phyloP scores from a whole-genome alignment of 2,113 vertebrate genomes.

The Gnathonemus echidnorhynchus region DNA sequence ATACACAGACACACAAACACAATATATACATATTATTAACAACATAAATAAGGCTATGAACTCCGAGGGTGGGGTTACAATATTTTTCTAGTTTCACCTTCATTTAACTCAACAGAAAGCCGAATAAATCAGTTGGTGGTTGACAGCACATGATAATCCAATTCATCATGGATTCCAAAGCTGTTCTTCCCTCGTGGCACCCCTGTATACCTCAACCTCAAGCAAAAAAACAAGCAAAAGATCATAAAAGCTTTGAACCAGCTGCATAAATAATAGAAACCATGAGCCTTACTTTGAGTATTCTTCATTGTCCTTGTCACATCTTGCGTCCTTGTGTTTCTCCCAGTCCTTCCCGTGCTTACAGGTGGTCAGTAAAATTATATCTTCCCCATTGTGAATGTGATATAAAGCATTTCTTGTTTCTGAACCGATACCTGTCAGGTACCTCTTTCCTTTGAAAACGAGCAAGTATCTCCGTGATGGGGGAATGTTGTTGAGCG shows the following conservation, averaged over 20 bases:
- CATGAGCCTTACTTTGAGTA: conserved; percentile 64
- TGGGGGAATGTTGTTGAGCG: conserved; percentile 50
- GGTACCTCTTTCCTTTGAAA: conserved; percentile 71
- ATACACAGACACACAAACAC: not conserved
- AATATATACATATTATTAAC: not conserved
- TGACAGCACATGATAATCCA: not conserved
- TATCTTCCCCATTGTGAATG: conserved; percentile 66
- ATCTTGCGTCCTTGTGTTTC: conserved; percentile 66
- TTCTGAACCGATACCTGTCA: conserved; percentile 70
- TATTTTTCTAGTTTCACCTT: not conserved
- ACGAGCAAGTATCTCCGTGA: conserved; percentile 67
- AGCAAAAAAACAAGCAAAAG: not conserved
- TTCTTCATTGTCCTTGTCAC: conserved; percentile 62
- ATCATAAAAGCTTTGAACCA: not conserved
- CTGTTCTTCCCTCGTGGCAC: too few relatives aligned
- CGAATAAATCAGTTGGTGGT: not conserved
- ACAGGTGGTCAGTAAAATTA: conserved; percentile 68
- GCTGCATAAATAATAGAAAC: conserved; percentile 17
- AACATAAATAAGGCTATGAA: not conserved
- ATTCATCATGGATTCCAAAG: not conserved
- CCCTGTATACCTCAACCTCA: not conserved
- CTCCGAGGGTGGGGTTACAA: not conserved
- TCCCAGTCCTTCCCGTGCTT: conserved; percentile 74
- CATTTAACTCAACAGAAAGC: not conserved
- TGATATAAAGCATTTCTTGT: conserved; percentile 71